Evolutionary conservation across 2,113 vertebrate species (phyloP).

Genomic region (Hippotragus niger): DNA sequence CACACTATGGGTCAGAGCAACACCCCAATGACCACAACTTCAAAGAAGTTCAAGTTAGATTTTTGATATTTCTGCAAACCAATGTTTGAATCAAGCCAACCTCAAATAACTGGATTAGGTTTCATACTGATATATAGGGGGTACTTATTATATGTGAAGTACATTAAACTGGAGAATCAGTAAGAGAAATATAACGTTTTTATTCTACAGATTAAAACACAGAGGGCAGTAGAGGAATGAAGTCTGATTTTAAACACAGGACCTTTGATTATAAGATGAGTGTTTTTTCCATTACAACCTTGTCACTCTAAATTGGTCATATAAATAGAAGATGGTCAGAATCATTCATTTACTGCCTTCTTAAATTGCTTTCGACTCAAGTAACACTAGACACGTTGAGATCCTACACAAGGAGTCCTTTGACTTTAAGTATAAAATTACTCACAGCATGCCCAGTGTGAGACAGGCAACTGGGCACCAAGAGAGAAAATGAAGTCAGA

Average conservation of each 20-base stretch:
- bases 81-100: background rate
- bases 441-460: conserved; percentile 8
- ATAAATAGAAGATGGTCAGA: conserved; percentile 71
- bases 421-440: conserved; percentile 65
- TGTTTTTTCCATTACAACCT: conserved; percentile 48
- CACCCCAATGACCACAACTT: background rate
- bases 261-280: conserved; percentile 20
- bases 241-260: conserved; percentile 55
- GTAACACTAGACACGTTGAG: conserved; percentile 59
- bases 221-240: background rate
- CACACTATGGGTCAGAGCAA: background rate
- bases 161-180: background rate
- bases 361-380: conserved; percentile 61
- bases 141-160: background rate
- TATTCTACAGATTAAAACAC: conserved; percentile 6
- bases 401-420: conserved; percentile 61
- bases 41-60: background rate
- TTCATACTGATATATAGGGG: background rate
- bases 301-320: conserved; percentile 41
- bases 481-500: conserved; percentile 5
- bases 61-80: background rate
- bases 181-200: background rate
- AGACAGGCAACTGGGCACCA: background rate
- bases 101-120: background rate
- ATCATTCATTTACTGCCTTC: conserved; percentile 55